Conservation (phyloP, 2,113 vertebrate species). For the Raja brachyura region DNA sequence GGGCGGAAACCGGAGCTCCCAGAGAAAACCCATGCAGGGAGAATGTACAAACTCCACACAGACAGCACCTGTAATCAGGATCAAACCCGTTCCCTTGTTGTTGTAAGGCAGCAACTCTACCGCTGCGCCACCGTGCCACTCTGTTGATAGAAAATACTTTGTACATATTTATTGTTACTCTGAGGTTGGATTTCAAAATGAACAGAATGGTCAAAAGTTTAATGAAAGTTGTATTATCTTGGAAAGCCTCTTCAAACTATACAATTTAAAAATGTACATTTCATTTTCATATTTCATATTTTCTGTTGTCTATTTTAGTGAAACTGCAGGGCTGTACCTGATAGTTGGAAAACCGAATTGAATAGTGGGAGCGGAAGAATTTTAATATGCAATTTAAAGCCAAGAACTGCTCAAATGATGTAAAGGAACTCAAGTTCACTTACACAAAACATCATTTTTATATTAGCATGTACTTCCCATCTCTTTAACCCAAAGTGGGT, state of each 20-base stretch:
- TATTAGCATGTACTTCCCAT: background rate
- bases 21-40: too few species aligned
- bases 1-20: too few species aligned
- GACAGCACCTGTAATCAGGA: too few species aligned
- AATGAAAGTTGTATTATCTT: constrained; percentile 65
- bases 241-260: constrained; percentile 71
- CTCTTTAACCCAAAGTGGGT: background rate
- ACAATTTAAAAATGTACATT: constrained; percentile 78
- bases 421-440: background rate
- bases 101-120: too few species aligned
- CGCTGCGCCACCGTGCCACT: too few species aligned
- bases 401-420: background rate
- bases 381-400: background rate
- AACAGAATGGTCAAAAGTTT: constrained; percentile 62
- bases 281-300: constrained; percentile 79
- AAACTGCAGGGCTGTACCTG: constrained; percentile 54
- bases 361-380: background rate
- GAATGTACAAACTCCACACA: too few species aligned
- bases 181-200: background rate
- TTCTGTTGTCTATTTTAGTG: constrained; percentile 69
- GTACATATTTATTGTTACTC: background rate
- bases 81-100: too few species aligned
- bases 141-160: constrained; percentile 4
- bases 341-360: background rate
- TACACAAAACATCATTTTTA: background rate